A percentile compares a stretch with the other conserved stretches of the same genome.
Conservation (phyloP, 2,113 vertebrate genomes). For the Gavia stellata region DNA sequence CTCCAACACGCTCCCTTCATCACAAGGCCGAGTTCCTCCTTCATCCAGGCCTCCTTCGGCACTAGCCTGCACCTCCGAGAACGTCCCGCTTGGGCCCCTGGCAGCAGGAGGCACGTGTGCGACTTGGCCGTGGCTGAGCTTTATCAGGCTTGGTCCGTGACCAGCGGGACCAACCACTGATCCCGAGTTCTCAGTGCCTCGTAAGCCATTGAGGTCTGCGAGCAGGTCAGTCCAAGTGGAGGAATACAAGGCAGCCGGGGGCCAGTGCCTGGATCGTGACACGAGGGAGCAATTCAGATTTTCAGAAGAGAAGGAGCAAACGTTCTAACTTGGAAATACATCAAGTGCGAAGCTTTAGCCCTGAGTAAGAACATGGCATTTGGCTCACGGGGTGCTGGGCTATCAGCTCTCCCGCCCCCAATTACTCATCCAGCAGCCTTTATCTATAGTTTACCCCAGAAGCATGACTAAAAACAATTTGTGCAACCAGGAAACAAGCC, state of each 20-base stretch:
- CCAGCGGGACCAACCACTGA: background rate
- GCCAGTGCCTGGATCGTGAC: constrained; percentile 49
- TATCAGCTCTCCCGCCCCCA: background rate
- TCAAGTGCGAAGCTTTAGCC: background rate
- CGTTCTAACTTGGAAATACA: background rate
- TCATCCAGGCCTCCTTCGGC: background rate
- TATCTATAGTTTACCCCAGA: background rate
- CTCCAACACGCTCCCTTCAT: background rate
- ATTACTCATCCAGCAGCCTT: background rate
- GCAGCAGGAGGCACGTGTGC: background rate
- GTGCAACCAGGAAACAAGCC: background rate
- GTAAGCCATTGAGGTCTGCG: background rate
- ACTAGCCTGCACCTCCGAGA: background rate
- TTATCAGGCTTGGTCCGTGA: background rate
- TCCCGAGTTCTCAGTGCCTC: background rate
- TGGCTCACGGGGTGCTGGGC: background rate
- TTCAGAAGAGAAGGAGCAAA: background rate
- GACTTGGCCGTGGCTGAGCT: background rate
- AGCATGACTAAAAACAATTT: background rate
- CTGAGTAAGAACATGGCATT: background rate
- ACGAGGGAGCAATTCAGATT: constrained; percentile 57
- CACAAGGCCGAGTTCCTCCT: background rate
- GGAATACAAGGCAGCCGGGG: background rate
- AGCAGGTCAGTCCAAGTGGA: background rate
- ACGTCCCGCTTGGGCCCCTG: background rate